Conservation (phyloP, 2,888 invertebrate genomes). For the Callimorpha dominula region DNA sequence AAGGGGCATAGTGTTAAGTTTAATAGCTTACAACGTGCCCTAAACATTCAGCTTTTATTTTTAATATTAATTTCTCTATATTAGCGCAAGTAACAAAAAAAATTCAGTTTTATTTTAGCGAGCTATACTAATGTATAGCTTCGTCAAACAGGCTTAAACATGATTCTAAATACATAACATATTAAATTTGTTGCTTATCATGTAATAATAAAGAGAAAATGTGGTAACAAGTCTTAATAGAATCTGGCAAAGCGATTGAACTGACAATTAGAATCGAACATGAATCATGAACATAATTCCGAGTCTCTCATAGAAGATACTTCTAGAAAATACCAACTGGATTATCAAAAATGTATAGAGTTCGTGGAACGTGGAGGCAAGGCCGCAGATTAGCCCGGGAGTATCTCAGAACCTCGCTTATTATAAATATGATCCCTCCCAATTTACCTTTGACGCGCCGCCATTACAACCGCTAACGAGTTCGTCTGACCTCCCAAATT, state of each 20-base stretch:
- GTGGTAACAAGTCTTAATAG: background rate
- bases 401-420: conserved; percentile 15
- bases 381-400: conserved; percentile 9
- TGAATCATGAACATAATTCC: background rate
- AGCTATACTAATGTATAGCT: no score
- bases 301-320: background rate
- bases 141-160: no score
- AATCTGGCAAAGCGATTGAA: background rate
- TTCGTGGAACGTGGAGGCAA: background rate
- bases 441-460: conserved; percentile 41
- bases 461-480: conserved; percentile 43
- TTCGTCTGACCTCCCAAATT: conserved; percentile 42
- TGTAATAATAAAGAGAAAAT: no score
- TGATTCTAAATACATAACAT: no score
- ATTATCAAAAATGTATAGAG: background rate
- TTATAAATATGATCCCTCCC: conserved; percentile 37
- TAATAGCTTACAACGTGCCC: no score
- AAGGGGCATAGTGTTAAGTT: no score
- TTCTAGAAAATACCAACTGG: conserved; percentile 3
- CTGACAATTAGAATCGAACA: background rate
- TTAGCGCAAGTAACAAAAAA: no score
- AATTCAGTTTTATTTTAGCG: no score
- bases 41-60: no score
- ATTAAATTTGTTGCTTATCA: no score
- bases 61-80: no score